Evolutionary conservation across 1,140 invertebrate genomes (phyloP), one percentile per base, ranked within the genome.

Genomic region (Zaprionus capensis): DNA sequence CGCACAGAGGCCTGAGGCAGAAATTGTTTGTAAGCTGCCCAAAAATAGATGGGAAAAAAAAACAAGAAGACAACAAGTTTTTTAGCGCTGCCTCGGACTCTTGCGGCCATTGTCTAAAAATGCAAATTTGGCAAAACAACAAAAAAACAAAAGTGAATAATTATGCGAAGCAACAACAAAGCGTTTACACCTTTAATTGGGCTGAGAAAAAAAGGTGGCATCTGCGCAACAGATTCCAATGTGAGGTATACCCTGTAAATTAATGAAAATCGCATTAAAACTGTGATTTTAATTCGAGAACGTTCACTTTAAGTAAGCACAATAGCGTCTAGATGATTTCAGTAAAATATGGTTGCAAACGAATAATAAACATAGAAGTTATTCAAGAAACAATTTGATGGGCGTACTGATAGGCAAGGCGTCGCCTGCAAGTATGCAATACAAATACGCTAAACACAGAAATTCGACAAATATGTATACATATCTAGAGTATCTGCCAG

Each of bases 121-220:
- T 90, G 85, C 81, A 90, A 90, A 90, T 90, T 88, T 75, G 73
- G 72, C 76, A 71, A 73, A 36, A 59, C 53, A 69, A 71, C 65
- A 79, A 77, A 63, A 73, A 70, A 71, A 77, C 71, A 87, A 84
- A 78, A 76, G 78, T 80, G 86, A 90, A 90, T 88, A 88, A 88
- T 88, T 88, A 85, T 79, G 72, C 57, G 76, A 62, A 67, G 58
- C 61, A 59, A 76, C 41, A 74, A 63, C 41, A 74, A 83, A 76
- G 71, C 76, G 77, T 88, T 88, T 81, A 82, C 84, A 88, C 84
- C 85, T 88, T 81, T 67, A 78, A 80, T 81, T 80, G 49, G 74
- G 67, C 31, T 59, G 75, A 56, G 66, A 70, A 63, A 63, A 63
- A 59, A 82, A 65, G 24, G 34, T 41, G 34, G 63, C 34, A 56